Base-by-base conservation (phyloP, 2,797 vertebrate genomes). In the Sebastes flavidus region DNA sequence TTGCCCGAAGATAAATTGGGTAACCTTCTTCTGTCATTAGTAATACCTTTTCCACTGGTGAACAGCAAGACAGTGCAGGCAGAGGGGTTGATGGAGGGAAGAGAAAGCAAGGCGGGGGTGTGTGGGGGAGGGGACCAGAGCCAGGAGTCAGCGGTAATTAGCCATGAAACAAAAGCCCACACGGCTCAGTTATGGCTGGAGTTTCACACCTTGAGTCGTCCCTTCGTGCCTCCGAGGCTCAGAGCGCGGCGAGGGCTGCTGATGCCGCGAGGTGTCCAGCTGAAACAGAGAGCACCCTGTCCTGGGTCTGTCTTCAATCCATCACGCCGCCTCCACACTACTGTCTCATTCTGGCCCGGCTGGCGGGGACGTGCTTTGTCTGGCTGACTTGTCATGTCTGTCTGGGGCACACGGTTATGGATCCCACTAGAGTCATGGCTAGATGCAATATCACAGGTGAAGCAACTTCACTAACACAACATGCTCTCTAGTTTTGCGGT, bases 1-100 rank as follows among this genome's bases (percentile, higher is more conserved):
- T 95, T 69, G 91, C 92, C 91, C 38, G 88, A 95, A 96, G 95
- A 97, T 96, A 94, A 96, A 97, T 96, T 92, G 91, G 68, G 88
- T 95, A 95, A 96, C 95, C 96, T 96, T 95, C 86, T 93, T 95
- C 89, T 95, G 95, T 95, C 94, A 94, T 96, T 95, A 96, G 95
- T 91, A 92, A 95, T 94, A 91, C 92, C 93, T 95, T 96, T 93
- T 94, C 76, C 91, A 91, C 89, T 81, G 81, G 89, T 87, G 94
- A 96, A 91, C 93, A 92, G 94, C 90, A 84, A 94, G 93, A 94
- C 89, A 73, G 91, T 90, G 86, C 91, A 83, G 91, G 90, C 79
- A 66, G 69, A 63, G 76, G 65, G 82, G 72, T 49, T 89, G 89
- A 90, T 84, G 83, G 89, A 87, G 76, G 77, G 78, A 80, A 72